These are phyloP conservation scores for Clanis bilineata DNA, from an alignment of 2,888 invertebrate species.

Conservation along the genomic window DNA sequence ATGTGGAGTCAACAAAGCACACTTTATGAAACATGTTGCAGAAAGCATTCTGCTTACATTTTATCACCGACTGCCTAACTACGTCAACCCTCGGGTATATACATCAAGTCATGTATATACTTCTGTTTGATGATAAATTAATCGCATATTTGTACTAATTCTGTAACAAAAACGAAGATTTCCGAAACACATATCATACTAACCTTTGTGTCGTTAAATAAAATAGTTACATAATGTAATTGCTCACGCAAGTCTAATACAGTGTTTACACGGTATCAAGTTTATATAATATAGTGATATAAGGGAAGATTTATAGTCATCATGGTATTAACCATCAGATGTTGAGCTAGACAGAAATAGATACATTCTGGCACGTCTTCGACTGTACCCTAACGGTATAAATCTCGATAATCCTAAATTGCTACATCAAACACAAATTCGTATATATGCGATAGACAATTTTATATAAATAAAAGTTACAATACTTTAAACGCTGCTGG, in stretches of 20 bases:
- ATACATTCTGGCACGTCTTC: neutral
- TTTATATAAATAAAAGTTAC: neutral
- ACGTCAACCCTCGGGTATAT: too few relatives aligned
- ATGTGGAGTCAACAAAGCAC: too few relatives aligned
- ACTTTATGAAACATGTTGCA: too few relatives aligned
- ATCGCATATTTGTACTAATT: too few relatives aligned
- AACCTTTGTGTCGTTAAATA: neutral
- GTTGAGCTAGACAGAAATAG: neutral
- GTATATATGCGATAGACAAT: neutral
- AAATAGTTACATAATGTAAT: neutral
- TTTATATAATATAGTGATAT: too few relatives aligned
- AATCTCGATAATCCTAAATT: neutral
- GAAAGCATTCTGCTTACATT: too few relatives aligned
- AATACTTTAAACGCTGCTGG: conserved; percentile 26
- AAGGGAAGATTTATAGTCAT: too few relatives aligned
- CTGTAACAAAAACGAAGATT: too few relatives aligned
- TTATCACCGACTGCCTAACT: too few relatives aligned
- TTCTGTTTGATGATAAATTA: too few relatives aligned
- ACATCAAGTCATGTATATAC: too few relatives aligned
- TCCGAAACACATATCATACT: too few relatives aligned
- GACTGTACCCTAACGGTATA: neutral
- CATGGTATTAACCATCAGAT: neutral
- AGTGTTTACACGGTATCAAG: neutral
- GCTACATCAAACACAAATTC: neutral
- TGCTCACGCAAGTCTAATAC: neutral